Conservation (phyloP, 2,888 invertebrate genomes). For the Celastrina argiolus region DNA sequence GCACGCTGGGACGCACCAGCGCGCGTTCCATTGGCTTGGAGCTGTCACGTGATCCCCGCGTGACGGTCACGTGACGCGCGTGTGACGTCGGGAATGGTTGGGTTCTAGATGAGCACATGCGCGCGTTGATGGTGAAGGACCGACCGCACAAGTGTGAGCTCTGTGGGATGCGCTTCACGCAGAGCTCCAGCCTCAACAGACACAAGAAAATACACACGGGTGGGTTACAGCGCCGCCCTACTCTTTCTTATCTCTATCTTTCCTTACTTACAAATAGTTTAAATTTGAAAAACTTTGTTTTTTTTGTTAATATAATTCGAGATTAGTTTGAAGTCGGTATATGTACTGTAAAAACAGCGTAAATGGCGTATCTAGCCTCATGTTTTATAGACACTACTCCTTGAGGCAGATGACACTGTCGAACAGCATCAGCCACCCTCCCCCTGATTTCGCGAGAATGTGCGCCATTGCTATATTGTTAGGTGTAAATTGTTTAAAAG, state of each 20-base stretch:
- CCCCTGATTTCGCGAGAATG: slow-evolving; percentile 73
- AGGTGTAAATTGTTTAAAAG: slow-evolving; percentile 60
- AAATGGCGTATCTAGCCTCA: slow-evolving; percentile 52
- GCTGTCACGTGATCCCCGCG: slow-evolving; percentile 34
- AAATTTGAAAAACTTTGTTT: slow-evolving; percentile 18
- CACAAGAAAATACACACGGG: slow-evolving; percentile 84
- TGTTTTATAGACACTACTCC: slow-evolving; percentile 52
- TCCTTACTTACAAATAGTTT: neutral
- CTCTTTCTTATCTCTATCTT: slow-evolving; percentile 36
- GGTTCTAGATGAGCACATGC: slow-evolving; percentile 77
- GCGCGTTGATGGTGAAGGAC: slow-evolving; percentile 75
- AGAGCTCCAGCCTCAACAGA: slow-evolving; percentile 84
- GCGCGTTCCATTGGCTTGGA: slow-evolving; percentile 49
- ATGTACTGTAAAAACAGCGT: slow-evolving; percentile 79
- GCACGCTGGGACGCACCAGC: slow-evolving; percentile 52
- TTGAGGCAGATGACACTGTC: slow-evolving; percentile 64
- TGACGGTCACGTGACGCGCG: slow-evolving; percentile 21
- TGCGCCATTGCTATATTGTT: slow-evolving; percentile 45
- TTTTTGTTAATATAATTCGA: neutral
- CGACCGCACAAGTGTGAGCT: slow-evolving; percentile 82
- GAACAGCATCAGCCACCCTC: slow-evolving; percentile 55
- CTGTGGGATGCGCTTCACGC: slow-evolving; percentile 84
- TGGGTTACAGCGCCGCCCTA: slow-evolving; percentile 61
- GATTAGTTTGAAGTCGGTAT: slow-evolving; percentile 66
- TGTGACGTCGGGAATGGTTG: slow-evolving; percentile 44